Base-by-base conservation (phyloP, 2,888 invertebrate genomes). In the Campoplex capitator region DNA sequence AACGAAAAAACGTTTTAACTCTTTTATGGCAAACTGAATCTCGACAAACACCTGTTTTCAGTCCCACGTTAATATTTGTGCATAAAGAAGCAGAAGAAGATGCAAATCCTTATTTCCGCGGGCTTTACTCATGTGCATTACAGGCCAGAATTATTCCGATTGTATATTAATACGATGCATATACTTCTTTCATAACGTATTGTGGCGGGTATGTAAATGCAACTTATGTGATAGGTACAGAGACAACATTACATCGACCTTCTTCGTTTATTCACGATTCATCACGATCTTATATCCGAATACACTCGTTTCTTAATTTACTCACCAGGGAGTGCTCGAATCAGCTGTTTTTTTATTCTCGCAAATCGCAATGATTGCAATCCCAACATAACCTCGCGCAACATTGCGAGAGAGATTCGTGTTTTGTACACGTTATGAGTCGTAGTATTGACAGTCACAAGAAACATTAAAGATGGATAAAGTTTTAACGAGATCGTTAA, bases 381-480 rank as follows among this genome's bases (percentile, higher is more conserved):
- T 54, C 45, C 58, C 58, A 81, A 68, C 62, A 48, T 58, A 74
- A 81, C 45, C 73, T 48, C 18, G 56, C 32, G 32, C 16, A 78
- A 75, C 67, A 32, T 54, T 56, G 56, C 62, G 23, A 56, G 18
- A 16, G 18, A 16, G 42, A 54, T 82, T 68, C 51, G 28, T 62
- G 65, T 80, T 51, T 35, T 18, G 45, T 4, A 71, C 45, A 56
- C 70, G 78, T 76, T 71, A 83, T 75, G 83, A 79, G 51, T 28
- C 83, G 56, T 51, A 83, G 83, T 62, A 84, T 75, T 85, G 73
- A 70, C 71, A 81, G 71, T 13, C 68, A 42, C 71, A 74, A 80
- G 56, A 38, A 51, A 42, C 16, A 42, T 62, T 3, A 78, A 89
- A 28, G n/a, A 93, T 93, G 93, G 90, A 92, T 88, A 93, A 93